These are phyloP conservation scores for Meliscaeva auricollis DNA, from an alignment of 2,888 invertebrate species.

Conservation along the genomic window DNA sequence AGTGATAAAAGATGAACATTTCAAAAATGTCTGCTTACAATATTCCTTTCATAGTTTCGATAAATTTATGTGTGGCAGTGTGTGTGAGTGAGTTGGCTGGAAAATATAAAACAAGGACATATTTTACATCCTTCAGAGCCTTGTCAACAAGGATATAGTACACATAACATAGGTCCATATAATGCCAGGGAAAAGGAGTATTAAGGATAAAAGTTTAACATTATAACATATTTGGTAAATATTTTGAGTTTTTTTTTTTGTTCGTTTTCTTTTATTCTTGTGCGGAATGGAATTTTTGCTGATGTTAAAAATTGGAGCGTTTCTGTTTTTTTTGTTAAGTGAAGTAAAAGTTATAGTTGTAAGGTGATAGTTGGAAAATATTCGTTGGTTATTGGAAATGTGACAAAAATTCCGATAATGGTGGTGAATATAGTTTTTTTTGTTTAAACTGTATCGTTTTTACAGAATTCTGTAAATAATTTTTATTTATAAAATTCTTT, in stretches of 20 bases:
- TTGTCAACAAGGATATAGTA: conserved; percentile 21
- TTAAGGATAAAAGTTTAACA: conserved; percentile 59
- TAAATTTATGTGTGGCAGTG: conserved; percentile 48
- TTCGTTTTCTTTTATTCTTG: conserved; percentile 6
- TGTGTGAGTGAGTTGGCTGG: conserved; percentile 10
- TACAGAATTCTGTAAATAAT: not conserved
- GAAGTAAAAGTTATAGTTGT: conserved; percentile 43
- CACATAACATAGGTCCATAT: not conserved
- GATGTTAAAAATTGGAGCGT: conserved; percentile 5
- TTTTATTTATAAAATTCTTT: not conserved
- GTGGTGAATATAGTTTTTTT: not conserved
- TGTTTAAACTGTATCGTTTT: not conserved
- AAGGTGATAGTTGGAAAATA: conserved; percentile 63
- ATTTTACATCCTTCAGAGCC: conserved; percentile 32
- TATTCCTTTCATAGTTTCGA: conserved; percentile 61
- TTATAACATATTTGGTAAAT: conserved; percentile 54
- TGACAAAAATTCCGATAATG: conserved; percentile 30
- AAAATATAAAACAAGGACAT: conserved; percentile 13
- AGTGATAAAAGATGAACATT: conserved; percentile 71
- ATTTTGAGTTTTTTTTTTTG: conserved; percentile 29
- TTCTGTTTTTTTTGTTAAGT: conserved; percentile 8
- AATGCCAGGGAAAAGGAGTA: conserved; percentile 2
- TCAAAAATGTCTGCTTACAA: conserved; percentile 66
- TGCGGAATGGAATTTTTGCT: conserved; percentile 42
- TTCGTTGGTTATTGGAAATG: conserved; percentile 45